Conservation (phyloP, 2,113 vertebrate species). For the Oriolus oriolus region DNA sequence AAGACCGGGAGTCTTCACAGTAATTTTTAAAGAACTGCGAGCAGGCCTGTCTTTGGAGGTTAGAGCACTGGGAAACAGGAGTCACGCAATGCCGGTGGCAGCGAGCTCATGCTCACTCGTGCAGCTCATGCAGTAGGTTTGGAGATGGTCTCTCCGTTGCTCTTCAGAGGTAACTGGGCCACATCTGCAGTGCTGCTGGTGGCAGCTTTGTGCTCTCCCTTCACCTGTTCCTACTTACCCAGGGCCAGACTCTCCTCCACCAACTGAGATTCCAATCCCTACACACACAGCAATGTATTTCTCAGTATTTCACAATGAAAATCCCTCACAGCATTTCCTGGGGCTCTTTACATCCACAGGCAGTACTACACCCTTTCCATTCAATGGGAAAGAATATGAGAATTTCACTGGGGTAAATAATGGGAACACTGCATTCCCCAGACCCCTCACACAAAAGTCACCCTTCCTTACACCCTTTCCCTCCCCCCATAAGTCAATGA, state of each 20-base stretch:
- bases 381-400: neutral
- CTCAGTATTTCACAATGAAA: neutral
- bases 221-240: neutral
- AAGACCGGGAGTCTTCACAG: neutral
- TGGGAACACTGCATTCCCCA: neutral
- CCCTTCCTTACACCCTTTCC: neutral
- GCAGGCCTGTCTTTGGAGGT: neutral
- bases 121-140: neutral
- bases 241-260: neutral
- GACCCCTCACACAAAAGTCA: neutral
- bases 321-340: neutral
- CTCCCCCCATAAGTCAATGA: neutral
- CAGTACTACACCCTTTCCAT: neutral
- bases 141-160: neutral
- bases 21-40: neutral
- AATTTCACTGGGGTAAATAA: neutral
- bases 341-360: neutral
- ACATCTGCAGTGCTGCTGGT: neutral
- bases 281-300: neutral
- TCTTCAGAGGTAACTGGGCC: neutral
- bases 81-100: neutral
- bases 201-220: neutral
- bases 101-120: fast-evolving
- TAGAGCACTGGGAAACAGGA: neutral
- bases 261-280: neutral